phyloP scores from a whole-genome alignment of 2,888 invertebrate genomes.

The Bimastos eiseni region DNA sequence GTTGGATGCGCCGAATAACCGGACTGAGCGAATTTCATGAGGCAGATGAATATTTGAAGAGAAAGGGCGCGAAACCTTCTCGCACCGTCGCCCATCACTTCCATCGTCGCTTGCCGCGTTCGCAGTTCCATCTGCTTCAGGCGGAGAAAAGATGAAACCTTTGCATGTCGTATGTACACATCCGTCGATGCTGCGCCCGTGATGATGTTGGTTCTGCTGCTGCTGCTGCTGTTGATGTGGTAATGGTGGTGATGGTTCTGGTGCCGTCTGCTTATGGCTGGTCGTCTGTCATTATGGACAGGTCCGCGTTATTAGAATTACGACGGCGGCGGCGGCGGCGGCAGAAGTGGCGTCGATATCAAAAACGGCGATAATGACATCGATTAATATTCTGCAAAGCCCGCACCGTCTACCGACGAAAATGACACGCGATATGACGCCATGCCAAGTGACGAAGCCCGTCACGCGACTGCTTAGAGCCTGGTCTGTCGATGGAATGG shows the following conservation, averaged over 20 bases:
- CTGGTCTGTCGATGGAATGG: background rate
- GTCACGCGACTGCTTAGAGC: background rate
- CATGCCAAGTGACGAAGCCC: background rate
- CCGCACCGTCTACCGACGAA: background rate
- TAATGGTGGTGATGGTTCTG: background rate
- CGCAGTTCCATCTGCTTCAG: background rate
- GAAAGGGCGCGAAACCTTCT: background rate
- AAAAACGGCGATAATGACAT: conserved; percentile 13
- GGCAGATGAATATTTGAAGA: conserved; percentile 6
- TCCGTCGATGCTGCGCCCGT: background rate
- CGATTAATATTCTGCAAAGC: conserved; percentile 13
- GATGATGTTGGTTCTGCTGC: background rate
- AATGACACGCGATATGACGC: conserved; percentile 13
- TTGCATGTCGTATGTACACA: background rate
- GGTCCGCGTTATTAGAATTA: background rate
- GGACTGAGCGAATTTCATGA: background rate
- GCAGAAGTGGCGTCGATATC: background rate
- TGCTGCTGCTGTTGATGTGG: background rate
- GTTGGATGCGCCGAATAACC: background rate
- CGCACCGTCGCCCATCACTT: background rate
- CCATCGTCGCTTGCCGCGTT: background rate
- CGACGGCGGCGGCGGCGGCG: background rate
- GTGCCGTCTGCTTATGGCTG: background rate
- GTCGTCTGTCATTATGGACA: background rate
- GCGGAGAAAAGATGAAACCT: background rate